Evolutionary conservation across 2,888 invertebrate species (phyloP), one percentile per base, ranked within the genome.

Genomic region (Litoditis marina): DNA sequence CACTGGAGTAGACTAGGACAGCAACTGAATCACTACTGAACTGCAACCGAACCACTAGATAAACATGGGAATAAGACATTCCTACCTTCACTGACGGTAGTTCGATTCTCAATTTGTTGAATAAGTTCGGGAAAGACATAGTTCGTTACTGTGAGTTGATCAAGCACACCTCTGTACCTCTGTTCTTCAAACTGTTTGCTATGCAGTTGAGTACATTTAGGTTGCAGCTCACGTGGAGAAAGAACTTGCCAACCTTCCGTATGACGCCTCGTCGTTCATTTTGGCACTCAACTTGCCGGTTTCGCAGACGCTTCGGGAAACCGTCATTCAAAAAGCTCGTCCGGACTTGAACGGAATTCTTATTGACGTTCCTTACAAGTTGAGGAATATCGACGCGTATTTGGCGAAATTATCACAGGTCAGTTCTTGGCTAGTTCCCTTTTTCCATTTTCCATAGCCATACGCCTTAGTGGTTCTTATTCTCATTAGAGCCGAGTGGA

Each of bases 261-360:
- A 75, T 54, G 81, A 81, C 55, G 75, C 78, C 6, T 65, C 50
- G 19, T 75, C 71, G 22, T 81, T 82, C 63, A 67, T 79, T 51
- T 62, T 81, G 50, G 80, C 81, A 11, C 58, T 81, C 30, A 78
- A 76, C 53, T 58, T 80, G 25, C 81, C 81, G 16, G 72, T 69
- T 25, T 71, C 78, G 31, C 78, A 77, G 63, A 74, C 72, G 4
- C 60, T 81, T 25, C 70, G 72, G 34, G 71, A 71, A 47, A 66
- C 55, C 30, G 54, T 71, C 16, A 52, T 71, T 22, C 62, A 47
- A 46, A 57, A 61, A 11, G n/a, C 51, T 32, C 55, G 64, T 0
- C 59, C 71, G 11, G 65, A 69, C 46, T 80, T 78, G 69, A 63
- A 73, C 57, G 77, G 77, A 39, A 74, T 71, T 7, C 63, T 77